Base-by-base conservation (phyloP, 2,797 vertebrate species). In the Gadopsis marmoratus region DNA sequence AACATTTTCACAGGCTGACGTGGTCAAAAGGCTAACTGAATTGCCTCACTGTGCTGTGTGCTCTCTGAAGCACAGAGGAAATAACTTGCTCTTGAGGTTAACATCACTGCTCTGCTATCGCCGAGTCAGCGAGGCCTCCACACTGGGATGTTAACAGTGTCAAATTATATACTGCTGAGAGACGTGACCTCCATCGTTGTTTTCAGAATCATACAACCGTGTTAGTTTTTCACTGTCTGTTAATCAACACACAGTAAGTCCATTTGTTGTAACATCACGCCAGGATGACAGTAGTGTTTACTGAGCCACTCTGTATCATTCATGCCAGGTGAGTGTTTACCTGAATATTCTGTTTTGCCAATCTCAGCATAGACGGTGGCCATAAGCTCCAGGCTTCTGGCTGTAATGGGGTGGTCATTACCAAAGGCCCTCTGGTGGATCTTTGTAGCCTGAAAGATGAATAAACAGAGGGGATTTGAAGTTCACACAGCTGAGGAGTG, bases 301-400 rank as follows among this genome's bases (percentile, higher is more conserved):
- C 56, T 47, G 47, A 45, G 37, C 17, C 5, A 8, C 19, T 54
- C 62, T 37, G 56, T 19, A 47, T 33, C n/a, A 21, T 48, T 76
- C 5, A n/a, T 47, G 26, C n/a, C 45, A 16, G 43, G 12, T 43
- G 33, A 79, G 31, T 55, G 35, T 72, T 90, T 92, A 96, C 96
- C 95, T 94, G 95, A 94, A 89, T 96, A 96, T 87, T 96, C 95
- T 1, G 94, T 95, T 87, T 95, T 96, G 81, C 95, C 95, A 45
- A 96, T 95, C 89, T 96, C 95, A 86, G 95, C 95, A 62, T 96
- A 96, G 84, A 96, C 94, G 0, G 94, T 95, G 66, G 95, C 95
- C 87, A 96, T 94, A 16, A 96, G 94, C 92, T 96, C 94, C 90
- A 96, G 93, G 82, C 95, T 96, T 84, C 93, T 93, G 88, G 94